phyloP scores from a whole-genome alignment of 2,888 invertebrate genomes.

The Cryptus armator region DNA sequence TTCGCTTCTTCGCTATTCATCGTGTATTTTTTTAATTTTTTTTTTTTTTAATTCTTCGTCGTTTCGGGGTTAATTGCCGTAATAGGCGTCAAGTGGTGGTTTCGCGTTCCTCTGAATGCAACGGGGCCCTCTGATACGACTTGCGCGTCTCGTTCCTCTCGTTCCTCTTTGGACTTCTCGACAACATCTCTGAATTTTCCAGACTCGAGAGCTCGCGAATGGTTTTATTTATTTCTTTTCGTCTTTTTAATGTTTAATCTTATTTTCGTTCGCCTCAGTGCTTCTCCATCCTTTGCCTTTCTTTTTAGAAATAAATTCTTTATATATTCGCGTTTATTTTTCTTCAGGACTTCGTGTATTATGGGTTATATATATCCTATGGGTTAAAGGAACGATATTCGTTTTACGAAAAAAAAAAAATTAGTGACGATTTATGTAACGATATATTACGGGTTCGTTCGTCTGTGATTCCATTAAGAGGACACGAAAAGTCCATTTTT shows the following conservation, averaged over 20 bases:
- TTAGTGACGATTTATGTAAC: not conserved
- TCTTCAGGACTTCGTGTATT: not conserved
- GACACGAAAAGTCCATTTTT: conserved; percentile 24
- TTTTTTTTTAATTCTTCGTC: conserved; percentile 50
- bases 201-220: no score
- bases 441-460: not conserved
- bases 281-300: conserved; percentile 1
- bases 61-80: conserved; percentile 69
- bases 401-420: not conserved
- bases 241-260: not conserved
- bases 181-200: no score
- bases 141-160: conserved; percentile 14
- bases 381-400: no score
- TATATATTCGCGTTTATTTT: not conserved
- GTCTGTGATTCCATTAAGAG: not conserved
- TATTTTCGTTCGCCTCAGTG: conserved; percentile 14
- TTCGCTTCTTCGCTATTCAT: conserved; percentile 1
- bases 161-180: not conserved
- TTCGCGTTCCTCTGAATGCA: conserved; percentile 58
- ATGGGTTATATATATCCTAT: no score
- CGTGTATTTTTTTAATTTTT: conserved; percentile 19
- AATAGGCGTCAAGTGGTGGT: conserved; percentile 68
- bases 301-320: not conserved
- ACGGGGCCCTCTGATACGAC: not conserved
- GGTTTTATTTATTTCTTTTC: not conserved